Base-by-base conservation (phyloP, 2,888 invertebrate genomes). In the Himalopsyche tibetana region DNA sequence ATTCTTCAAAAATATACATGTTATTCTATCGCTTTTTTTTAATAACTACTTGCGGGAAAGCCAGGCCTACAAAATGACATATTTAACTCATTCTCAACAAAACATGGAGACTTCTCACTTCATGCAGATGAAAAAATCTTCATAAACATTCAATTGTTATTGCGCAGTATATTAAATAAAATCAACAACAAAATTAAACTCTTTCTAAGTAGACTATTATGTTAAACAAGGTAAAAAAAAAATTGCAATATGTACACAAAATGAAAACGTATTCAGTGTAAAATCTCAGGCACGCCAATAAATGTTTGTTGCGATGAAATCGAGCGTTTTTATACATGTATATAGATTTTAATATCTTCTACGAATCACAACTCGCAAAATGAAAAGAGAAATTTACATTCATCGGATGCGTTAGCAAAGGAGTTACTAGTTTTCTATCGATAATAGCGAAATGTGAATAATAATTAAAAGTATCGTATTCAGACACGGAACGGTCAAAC, bases 401-500 rank as follows among this genome's bases (percentile, higher is more conserved):
- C 81, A 74, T 83, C 85, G 85, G 88, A 85, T 88, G 83, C 86
- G 36, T 86, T 85, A 42, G 85, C 82, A 88, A 86, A 83, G 80
- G 86, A 86, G 88, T 86, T 88, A 86, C 74, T 36, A 79, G 45
- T 69, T 84, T 74, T 85, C 80, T 55, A 56, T 82, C 74, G 15
- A 80, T 38, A 80, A 17, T 17, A 42, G 51, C 45, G 42, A 42
- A 83, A 83, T 69, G 38, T 42, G 38, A 6, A 40, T 40, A 45
- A 28, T 79, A 15, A 51, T 12, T 15, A n/a, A 40, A 19, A 4
- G 51, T 55, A 82, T 82, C 55, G 12, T 45, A 45, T 82, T 8
- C 28, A 19, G 36, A 15, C n/a, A 42, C 42, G 51, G 15, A 82
- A 12, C 19, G 81, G 6, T 2, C 45, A 8, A 9, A 28, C 28